Conservation (phyloP, 2,888 invertebrate genomes). For the Phyto melanocephala region DNA sequence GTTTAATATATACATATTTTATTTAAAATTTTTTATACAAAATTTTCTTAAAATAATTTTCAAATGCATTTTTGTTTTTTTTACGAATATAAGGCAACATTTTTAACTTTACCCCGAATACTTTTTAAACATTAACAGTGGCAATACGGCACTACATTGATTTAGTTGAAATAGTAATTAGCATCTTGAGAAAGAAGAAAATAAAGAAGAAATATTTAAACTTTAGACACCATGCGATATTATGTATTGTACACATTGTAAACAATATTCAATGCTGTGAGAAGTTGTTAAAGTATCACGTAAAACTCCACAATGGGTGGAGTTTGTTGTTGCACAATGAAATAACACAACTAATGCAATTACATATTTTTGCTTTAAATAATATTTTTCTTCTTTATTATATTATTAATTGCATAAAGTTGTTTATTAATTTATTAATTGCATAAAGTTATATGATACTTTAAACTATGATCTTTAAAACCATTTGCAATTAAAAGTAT, state of each 20-base stretch:
- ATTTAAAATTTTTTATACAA: too few relatives aligned
- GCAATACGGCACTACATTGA: not conserved
- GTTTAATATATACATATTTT: too few relatives aligned
- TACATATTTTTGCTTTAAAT: not conserved
- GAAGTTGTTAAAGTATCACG: not conserved
- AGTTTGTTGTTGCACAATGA: not conserved
- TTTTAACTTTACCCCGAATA: too few relatives aligned
- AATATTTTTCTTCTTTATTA: not conserved
- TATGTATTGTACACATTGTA: not conserved
- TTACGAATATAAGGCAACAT: too few relatives aligned
- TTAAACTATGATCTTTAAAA: slow-evolving; percentile 57
- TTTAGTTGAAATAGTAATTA: slow-evolving; percentile 38
- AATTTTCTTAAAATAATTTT: too few relatives aligned
- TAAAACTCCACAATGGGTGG: not conserved
- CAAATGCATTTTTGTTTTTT: too few relatives aligned
- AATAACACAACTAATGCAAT: slow-evolving; percentile 1
- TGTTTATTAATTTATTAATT: slow-evolving; percentile 49
- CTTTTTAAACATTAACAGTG: not conserved
- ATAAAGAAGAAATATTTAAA: not conserved
- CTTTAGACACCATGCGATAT: not conserved
- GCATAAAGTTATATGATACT: slow-evolving; percentile 45
- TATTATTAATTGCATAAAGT: slow-evolving; percentile 48
- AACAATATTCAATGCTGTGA: not conserved
- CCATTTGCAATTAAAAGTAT: not conserved
- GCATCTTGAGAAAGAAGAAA: slow-evolving; percentile 20